Conservation (phyloP, 1,140 invertebrate genomes). For the Diorhabda elongata region DNA sequence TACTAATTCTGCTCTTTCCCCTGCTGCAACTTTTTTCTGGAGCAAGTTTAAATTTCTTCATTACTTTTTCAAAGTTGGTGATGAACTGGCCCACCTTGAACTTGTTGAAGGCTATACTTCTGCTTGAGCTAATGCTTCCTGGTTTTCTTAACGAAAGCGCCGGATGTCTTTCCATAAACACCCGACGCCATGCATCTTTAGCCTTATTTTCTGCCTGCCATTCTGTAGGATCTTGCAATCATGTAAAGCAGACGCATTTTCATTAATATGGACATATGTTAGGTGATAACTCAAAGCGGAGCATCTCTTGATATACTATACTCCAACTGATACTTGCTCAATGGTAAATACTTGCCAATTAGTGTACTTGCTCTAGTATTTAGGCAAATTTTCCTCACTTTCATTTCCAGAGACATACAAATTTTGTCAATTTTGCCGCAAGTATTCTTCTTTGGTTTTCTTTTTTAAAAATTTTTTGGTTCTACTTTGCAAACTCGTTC, state of each 20-base stretch:
- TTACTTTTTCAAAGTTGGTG: conserved; percentile 25
- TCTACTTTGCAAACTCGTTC: background rate
- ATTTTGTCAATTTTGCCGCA: background rate
- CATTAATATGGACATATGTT: conserved; percentile 17
- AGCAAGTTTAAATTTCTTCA: conserved; percentile 13
- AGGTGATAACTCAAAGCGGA: no score
- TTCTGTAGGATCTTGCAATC: conserved; percentile 30
- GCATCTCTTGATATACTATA: conserved; percentile 7
- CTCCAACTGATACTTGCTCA: conserved; percentile 23
- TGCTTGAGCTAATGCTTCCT: conserved; percentile 40
- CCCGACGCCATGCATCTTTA: conserved; percentile 42
- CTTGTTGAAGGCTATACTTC: conserved; percentile 46
- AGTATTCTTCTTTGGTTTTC: background rate
- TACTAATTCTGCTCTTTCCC: conserved; percentile 27
- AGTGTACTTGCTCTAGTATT: conserved; percentile 18
- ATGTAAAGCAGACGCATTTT: conserved; percentile 25
- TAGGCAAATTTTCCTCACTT: conserved; percentile 5
- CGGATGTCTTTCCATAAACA: conserved; percentile 40
- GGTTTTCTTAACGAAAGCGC: conserved; percentile 38
- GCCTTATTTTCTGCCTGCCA: conserved; percentile 41
- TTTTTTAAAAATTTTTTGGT: background rate
- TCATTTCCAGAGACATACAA: background rate
- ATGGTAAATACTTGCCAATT: conserved; percentile 23
- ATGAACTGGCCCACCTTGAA: conserved; percentile 41
- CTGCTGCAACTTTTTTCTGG: conserved; percentile 24